Percentiles rank a stretch among this genome's conserved stretches.
phyloP scores from a whole-genome alignment of 1,140 invertebrate species.

The Tetramorium simillimum region DNA sequence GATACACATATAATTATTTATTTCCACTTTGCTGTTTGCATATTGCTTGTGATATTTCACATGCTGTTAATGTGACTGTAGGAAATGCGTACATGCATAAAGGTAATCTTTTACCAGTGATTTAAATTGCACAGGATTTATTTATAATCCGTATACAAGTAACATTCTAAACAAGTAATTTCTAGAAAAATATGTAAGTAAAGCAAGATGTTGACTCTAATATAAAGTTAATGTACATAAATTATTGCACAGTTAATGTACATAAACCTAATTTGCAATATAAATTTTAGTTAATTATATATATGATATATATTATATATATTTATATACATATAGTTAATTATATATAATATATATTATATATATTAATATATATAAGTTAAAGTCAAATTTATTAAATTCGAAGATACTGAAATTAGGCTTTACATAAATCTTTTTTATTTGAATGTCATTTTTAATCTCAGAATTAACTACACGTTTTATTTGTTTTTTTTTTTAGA shows the following conservation, averaged over 20 bases:
- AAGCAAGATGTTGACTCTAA: neutral
- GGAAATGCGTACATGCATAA: neutral
- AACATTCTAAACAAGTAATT: conserved; percentile 7
- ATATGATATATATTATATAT: too few relatives aligned
- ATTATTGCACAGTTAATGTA: conserved; percentile 7
- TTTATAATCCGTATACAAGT: neutral
- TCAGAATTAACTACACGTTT: neutral
- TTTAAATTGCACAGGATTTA: neutral
- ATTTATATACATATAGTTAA: too few relatives aligned
- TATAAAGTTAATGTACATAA: conserved; percentile 6
- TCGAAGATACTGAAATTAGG: neutral
- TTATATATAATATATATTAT: too few relatives aligned
- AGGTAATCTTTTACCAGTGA: neutral
- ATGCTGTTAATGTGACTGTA: conserved; percentile 53
- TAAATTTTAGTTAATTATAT: neutral
- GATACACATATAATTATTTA: conserved; percentile 80
- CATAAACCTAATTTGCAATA: neutral
- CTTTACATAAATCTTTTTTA: neutral
- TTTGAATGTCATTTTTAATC: neutral
- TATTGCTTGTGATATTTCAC: conserved; percentile 69
- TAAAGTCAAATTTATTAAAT: conserved; percentile 3
- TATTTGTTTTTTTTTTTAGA: neutral
- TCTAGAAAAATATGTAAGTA: neutral
- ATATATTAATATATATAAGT: neutral
- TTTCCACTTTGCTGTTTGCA: conserved; percentile 55